Percentiles rank a stretch among this genome's conserved stretches.
Conservation (phyloP, 2,113 vertebrate species). For the Fregata magnificens region DNA sequence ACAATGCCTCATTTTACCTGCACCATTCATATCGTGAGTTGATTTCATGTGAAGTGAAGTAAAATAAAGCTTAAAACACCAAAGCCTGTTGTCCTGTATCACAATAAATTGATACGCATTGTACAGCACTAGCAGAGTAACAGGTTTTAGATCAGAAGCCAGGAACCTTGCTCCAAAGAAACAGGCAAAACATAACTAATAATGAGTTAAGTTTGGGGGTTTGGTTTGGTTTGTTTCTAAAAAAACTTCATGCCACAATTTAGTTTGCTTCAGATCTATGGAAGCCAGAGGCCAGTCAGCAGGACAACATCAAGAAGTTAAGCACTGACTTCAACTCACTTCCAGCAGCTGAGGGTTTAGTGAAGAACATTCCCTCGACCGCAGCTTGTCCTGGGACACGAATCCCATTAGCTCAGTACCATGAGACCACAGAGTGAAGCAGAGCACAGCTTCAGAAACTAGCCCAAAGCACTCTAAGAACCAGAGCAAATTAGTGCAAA, state of each 20-base stretch:
- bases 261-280: background rate
- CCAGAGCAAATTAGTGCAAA: background rate
- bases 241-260: background rate
- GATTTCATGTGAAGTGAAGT: background rate
- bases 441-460: background rate
- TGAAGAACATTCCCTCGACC: background rate
- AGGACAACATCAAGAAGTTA: background rate
- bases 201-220: background rate
- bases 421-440: background rate
- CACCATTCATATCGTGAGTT: background rate
- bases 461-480: background rate
- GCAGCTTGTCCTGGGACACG: fast-evolving
- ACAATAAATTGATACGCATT: background rate
- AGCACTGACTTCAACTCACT: background rate
- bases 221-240: background rate
- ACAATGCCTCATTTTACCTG: background rate
- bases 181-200: background rate
- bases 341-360: background rate
- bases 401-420: background rate
- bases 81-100: background rate
- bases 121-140: background rate
- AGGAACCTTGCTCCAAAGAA: background rate
- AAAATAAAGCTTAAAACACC: background rate
- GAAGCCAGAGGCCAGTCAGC: background rate
- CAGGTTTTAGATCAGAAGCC: background rate